Conservation (phyloP, 2,888 invertebrate species). For the Limnephilus lunatus region DNA sequence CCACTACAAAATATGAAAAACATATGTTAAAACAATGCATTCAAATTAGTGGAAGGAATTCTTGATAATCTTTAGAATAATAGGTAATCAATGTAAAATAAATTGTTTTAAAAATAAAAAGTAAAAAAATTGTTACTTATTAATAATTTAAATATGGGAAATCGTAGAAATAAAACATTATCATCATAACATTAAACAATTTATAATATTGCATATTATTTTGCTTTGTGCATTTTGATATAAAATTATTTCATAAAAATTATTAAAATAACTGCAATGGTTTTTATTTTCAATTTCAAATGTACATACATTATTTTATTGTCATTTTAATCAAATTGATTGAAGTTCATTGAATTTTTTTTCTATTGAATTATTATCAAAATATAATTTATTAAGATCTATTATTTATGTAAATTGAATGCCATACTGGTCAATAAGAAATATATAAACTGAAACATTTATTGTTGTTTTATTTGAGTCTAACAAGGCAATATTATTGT, state of each 20-base stretch:
- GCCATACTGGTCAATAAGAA: slow-evolving; percentile 65
- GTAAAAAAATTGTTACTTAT: not conserved
- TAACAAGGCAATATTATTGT: too few relatives aligned
- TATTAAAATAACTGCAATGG: not conserved
- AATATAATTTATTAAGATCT: slow-evolving; percentile 15
- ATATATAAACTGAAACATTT: slow-evolving; percentile 69
- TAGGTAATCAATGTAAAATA: not conserved
- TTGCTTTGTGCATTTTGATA: not conserved
- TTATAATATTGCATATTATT: not conserved
- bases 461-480: not conserved
- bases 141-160: not conserved
- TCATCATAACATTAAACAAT: not conserved
- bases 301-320: not conserved
- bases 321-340: not conserved
- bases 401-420: slow-evolving; percentile 58
- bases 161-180: not conserved
- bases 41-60: not conserved
- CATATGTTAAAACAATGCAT: not conserved
- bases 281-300: not conserved
- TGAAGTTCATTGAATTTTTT: not conserved
- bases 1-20: not conserved
- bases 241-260: not conserved
- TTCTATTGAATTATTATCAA: not conserved
- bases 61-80: not conserved
- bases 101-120: not conserved